Percentiles rank a stretch among this genome's conserved stretches.
Conservation (phyloP, 1,140 invertebrate genomes). For the Cyrtorhinus lividipennis region DNA sequence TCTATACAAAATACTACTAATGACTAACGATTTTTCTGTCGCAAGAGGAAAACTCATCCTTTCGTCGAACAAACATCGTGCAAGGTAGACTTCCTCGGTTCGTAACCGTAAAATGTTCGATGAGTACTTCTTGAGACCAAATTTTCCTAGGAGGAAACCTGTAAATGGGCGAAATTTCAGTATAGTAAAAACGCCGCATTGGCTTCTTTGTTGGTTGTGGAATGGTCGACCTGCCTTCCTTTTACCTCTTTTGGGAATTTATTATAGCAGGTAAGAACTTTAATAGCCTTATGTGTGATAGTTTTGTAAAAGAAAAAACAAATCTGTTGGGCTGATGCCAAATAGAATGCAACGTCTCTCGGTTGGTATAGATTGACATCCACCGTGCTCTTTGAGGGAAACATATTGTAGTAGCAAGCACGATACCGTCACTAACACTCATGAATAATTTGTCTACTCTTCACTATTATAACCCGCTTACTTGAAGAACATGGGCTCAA, state of each 20-base stretch:
- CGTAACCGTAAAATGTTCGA: background rate
- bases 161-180: conserved; percentile 23
- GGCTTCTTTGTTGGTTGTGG: too few relatives aligned
- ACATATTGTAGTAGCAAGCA: too few relatives aligned
- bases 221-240: background rate
- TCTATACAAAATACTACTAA: background rate
- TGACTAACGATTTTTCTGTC: background rate
- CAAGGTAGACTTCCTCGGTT: background rate
- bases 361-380: too few relatives aligned
- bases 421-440: background rate
- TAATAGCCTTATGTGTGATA: background rate
- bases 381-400: too few relatives aligned
- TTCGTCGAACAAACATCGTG: background rate
- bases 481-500: conserved; percentile 1
- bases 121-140: conserved; percentile 2
- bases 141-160: background rate
- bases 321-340: background rate
- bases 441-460: background rate
- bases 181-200: background rate
- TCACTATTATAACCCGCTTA: background rate
- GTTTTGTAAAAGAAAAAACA: background rate
- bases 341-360: background rate
- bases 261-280: background rate
- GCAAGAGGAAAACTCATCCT: background rate
- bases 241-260: background rate